These are phyloP conservation scores for Oncorhynchus clarkii DNA, from an alignment of 2,113 vertebrate genomes.

Conservation along the genomic window DNA sequence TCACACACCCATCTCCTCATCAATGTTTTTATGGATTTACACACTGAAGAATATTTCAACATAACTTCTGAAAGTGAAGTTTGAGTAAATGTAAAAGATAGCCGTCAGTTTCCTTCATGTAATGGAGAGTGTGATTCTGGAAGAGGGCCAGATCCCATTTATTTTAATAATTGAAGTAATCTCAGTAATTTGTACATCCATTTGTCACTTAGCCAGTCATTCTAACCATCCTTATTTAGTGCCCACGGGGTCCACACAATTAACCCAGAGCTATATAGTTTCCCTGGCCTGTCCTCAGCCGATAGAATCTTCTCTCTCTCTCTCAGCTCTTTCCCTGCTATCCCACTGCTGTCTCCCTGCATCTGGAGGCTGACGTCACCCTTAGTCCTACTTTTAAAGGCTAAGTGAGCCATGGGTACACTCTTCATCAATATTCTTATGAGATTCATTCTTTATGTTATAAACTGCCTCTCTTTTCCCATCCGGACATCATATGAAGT, in stretches of 20 bases:
- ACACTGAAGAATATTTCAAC: conserved; percentile 38
- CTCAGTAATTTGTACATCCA: conserved; percentile 64
- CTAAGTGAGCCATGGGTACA: conserved; percentile 40
- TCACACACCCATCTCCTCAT: conserved; percentile 36
- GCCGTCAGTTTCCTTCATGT: conserved; percentile 32
- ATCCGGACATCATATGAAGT: conserved; percentile 11
- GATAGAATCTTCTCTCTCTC: conserved; percentile 40
- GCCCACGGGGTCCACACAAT: conserved; percentile 60
- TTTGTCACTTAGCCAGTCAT: conserved; percentile 64
- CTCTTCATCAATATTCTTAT: conserved; percentile 51
- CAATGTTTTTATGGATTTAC: conserved; percentile 52
- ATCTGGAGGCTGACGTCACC: conserved; percentile 56
- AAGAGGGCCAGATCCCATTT: conserved; percentile 48
- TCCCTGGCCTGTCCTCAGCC: conserved; percentile 3
- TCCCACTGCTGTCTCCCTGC: conserved; percentile 28
- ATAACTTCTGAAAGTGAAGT: conserved; percentile 29
- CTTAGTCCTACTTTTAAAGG: conserved; percentile 30
- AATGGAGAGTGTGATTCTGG: conserved; percentile 37
- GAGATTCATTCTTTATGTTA: conserved; percentile 45
- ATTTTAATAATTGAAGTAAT: conserved; percentile 61
- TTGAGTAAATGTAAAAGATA: conserved; percentile 42
- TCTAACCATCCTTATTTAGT: conserved; percentile 70
- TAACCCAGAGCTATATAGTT: conserved; percentile 59
- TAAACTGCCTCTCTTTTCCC: conserved; percentile 24
- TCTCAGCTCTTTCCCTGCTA: conserved; percentile 44